Base-by-base conservation (phyloP, 2,797 vertebrate genomes). In the Erithacus rubecula region DNA sequence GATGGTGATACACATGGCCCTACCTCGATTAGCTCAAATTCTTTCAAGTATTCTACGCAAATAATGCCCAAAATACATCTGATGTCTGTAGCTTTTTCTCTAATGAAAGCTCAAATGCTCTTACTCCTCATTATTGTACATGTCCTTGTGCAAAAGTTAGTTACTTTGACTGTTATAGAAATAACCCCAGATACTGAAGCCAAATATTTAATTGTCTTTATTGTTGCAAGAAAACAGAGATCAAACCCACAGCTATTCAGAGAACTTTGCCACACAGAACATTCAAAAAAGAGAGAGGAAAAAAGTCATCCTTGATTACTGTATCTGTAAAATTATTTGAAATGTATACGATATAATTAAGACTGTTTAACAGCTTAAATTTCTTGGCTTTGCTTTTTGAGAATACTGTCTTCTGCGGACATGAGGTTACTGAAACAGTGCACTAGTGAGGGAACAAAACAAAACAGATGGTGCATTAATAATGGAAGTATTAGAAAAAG, bases 391-490 rank as follows among this genome's bases (percentile, higher is more conserved):
- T 95, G 89, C 87, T 86, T 90, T 95, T 96, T 95, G 95, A 95
- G 93, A 93, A 27, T 93, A 83, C 60, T 95, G 80, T 93, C 93
- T 97, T 94, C 93, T 93, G 69, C 92, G 94, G 97, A 95, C 95
- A 93, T 44, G 86, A 96, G 96, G 94, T 97, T 95, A 95, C 88
- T 82, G 72, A 94, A 96, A 96, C 87, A 64, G 41, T 83, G 59
- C 85, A 91, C 67, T 65, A 87, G 87, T 71, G 86, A 95, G 94
- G 92, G 91, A 96, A 95, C 95, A 94, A 96, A 96, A 91, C 92
- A 94, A 95, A 97, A 96, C 98, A 97, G 97, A 98, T 97, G 97
- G 97, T 96, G 72, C 94, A 97, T 97, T 98, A 97, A 97, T 97
- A 97, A 97, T 93, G 92, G 86, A 94, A 96, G 95, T 97, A 97